Evolutionary conservation across 2,888 invertebrate genomes (phyloP), one percentile per base, ranked within the genome.

Genomic region (Linnaemya vulpina): DNA sequence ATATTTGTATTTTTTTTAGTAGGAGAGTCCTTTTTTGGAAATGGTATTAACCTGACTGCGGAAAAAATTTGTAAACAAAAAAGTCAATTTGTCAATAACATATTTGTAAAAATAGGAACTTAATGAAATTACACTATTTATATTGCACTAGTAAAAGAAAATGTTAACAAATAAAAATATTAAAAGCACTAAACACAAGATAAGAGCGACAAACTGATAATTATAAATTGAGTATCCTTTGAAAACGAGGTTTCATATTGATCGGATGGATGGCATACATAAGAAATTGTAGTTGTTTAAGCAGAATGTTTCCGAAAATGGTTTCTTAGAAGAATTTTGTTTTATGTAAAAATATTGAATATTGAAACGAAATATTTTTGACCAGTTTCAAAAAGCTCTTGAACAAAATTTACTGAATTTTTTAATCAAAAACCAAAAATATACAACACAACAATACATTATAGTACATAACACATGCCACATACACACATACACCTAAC

Each of bases 191-290:
- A 35, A 63, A 63, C 46, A 43, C 35, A 63, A 71, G 22, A 65
- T 65, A 67, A 67, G 43, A 67, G 53, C 62, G 68, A 73, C 71
- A 73, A 73, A 79, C 43, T 43, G 17, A 70, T 60, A 40, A 53
- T 55, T 35, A 49, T n/a, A 74, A 60, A 81, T 71, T 63, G 63
- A 83, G 51, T 67, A 77, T 77, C 76, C 82, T 77, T 83, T 77
- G 65, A 71, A 53, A 77, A 77, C 76, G 30, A 77, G 82, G 82
- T 83, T 83, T 83, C 82, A 83, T 76, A 71, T 65, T 73, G n/a
- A n/a, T n/a, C n/a, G n/a, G n/a, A n/a, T n/a, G 65, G 40, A 81
- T 75, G 74, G 75, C 51, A 46, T 35, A 55, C 30, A 55, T 58
- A 55, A 10, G 15, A 43, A 22, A n/a, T 53, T 10, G 43, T 49